Evolutionary conservation across 2,888 invertebrate species (phyloP).

Genomic region (Clostera curtula): DNA sequence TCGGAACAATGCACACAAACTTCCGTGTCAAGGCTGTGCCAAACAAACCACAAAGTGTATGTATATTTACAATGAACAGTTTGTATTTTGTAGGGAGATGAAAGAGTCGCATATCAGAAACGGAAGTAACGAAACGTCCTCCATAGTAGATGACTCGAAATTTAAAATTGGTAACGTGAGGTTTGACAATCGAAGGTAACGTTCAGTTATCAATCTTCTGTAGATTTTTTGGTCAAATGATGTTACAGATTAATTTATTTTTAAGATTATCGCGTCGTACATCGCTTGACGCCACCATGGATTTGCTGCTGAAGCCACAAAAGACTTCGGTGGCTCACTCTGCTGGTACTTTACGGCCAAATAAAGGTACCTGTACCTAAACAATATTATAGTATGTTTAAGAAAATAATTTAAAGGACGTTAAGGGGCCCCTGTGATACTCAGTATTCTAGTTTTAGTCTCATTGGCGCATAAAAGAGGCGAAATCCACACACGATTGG

Average conservation of each 20-base stretch:
- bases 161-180: conserved; percentile 29
- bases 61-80: conserved; percentile 4
- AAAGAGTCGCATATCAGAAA: conserved; percentile 59
- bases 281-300: conserved; percentile 52
- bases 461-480: too few species aligned
- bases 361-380: conserved; percentile 30
- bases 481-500: too few species aligned
- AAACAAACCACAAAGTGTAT: conserved; percentile 6
- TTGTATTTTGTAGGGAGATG: conserved; percentile 48
- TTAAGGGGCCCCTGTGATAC: too few species aligned
- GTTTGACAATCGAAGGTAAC: conserved; percentile 39
- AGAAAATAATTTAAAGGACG: too few species aligned
- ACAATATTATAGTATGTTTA: too few species aligned
- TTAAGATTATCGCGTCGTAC: conserved; percentile 49
- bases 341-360: conserved; percentile 54
- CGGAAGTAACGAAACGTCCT: conserved; percentile 31
- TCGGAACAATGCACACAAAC: conserved; percentile 28
- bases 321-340: conserved; percentile 47
- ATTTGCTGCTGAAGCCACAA: conserved; percentile 43
- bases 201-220: not conserved
- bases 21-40: conserved; percentile 40
- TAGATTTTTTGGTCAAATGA: not conserved
- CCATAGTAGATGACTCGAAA: conserved; percentile 28
- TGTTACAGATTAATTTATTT: conserved; percentile 1
- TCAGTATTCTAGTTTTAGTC: too few species aligned